Base-by-base conservation (phyloP, 2,797 vertebrate species). In the Pachyuromys duprasi region DNA sequence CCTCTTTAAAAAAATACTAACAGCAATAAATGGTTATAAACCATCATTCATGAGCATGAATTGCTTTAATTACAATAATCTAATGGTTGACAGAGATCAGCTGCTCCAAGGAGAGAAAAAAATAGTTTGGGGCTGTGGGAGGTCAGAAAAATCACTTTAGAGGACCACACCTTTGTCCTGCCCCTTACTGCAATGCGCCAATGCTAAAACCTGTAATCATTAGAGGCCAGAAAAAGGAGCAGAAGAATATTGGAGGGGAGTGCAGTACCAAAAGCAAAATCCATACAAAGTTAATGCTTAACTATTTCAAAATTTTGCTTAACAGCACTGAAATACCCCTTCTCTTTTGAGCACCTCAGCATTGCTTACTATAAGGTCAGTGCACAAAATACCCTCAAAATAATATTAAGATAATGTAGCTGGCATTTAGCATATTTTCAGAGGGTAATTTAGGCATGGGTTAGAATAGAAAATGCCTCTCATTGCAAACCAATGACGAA, bases 11-110 rank as follows among this genome's bases (percentile, higher is more conserved):
- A 67, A 67, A 94, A 88, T 63, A 94, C 87, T 76, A 78, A 97
- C 78, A 95, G 76, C 12, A 67, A 9, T 28, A 17, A 80, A 86
- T 93, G 31, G n/a, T 76, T 84, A 89, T 45, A 31, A 42, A 75
- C 1, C 26, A 81, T 84, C 79, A 90, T 65, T 96, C 79, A 95
- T 84, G 26, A 78, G 26, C 86, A 24, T 92, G 11, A 95, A 89
- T 11, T 89, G 89, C 49, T 76, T 93, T 95, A 97, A 95, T 96
- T 93, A 95, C 33, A 91, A 93, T 88, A 95, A 91, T 91, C 95
- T 92, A 94, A 88, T 60, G 76, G 57, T 49, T 87, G 89, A 95
- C 70, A 97, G 95, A 95, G 67, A 93, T 92, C 82, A 91, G 65
- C 53, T 74, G 55, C n/a, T 87, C 63, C 80, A 57, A 74, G 33